Evolutionary conservation across 1,140 invertebrate species (phyloP).

Genomic region (Zeugodacus cucurbitae): DNA sequence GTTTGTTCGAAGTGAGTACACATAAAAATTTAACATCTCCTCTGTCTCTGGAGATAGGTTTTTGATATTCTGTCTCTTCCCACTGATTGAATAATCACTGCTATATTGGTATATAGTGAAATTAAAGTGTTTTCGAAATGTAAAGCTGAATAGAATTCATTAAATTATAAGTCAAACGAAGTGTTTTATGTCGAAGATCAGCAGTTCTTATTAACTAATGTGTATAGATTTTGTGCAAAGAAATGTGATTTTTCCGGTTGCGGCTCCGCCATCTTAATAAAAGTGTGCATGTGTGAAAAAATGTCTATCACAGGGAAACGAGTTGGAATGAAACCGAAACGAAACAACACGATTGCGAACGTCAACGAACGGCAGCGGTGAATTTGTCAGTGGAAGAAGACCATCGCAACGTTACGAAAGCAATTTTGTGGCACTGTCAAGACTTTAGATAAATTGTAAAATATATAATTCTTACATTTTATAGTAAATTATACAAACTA

Average conservation of each 20-base stretch:
- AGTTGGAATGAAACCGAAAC: not conserved
- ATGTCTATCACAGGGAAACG: constrained; percentile 13
- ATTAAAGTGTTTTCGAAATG: not conserved
- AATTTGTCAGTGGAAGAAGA: constrained; percentile 36
- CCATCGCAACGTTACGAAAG: constrained; percentile 25
- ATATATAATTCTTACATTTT: not conserved
- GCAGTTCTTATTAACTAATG: not conserved
- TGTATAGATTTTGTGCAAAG: not conserved
- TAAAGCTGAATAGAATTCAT: not conserved
- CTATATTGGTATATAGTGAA: not conserved
- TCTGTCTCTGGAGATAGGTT: constrained; percentile 17
- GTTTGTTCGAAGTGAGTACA: constrained; percentile 65
- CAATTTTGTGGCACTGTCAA: not conserved
- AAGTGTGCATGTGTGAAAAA: constrained; percentile 4
- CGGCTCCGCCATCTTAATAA: not conserved
- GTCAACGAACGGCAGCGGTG: not conserved
- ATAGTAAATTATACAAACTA: not conserved
- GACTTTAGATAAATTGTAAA: constrained; percentile 17
- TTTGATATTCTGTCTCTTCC: not conserved
- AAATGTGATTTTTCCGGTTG: constrained; percentile 25
- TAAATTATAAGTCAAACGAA: not conserved
- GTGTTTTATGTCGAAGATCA: not conserved
- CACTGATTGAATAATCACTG: not conserved
- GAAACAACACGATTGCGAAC: not conserved
- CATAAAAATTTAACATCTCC: constrained; percentile 34